Percentiles rank a stretch among this genome's conserved stretches.
phyloP scores from a whole-genome alignment of 2,797 vertebrate genomes.

The Trachurus trachurus region DNA sequence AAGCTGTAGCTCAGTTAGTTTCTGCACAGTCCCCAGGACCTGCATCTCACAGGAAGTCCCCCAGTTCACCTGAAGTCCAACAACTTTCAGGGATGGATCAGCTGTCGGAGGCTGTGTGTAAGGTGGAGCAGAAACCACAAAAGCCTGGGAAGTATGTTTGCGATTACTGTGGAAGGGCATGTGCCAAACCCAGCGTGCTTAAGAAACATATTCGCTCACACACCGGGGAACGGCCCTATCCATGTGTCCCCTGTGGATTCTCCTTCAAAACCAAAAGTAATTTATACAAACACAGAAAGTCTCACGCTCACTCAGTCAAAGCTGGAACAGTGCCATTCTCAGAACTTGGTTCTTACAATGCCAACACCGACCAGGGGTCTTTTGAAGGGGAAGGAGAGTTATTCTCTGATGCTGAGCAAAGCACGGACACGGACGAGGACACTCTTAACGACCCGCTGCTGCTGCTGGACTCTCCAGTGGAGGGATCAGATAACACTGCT shows the following conservation, averaged over 20 bases:
- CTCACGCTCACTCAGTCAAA: conserved; percentile 98
- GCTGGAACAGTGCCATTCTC: conserved; percentile 94
- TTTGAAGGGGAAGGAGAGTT: conserved; percentile 94
- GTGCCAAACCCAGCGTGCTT: conserved; percentile 99
- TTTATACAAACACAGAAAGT: conserved; percentile 99
- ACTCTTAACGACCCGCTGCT: conserved; percentile 88
- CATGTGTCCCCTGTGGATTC: conserved; percentile 97
- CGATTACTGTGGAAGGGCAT: conserved; percentile 98
- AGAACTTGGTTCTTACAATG: conserved; percentile 90
- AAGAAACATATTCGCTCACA: conserved; percentile 99
- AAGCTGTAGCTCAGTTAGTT: conserved; percentile 47
- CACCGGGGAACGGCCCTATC: conserved; percentile 97
- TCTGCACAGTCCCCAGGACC: conserved; percentile 82
- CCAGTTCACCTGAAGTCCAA: conserved; percentile 88
- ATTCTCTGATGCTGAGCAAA: conserved; percentile 97
- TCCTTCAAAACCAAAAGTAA: conserved; percentile 99
- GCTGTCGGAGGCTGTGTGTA: conserved; percentile 88
- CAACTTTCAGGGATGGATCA: conserved; percentile 92
- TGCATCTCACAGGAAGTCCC: conserved; percentile 90
- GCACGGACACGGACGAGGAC: conserved; percentile 98
- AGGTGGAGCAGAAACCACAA: conserved; percentile 95
- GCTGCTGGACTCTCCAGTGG: conserved; percentile 81
- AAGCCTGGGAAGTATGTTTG: conserved; percentile 98
- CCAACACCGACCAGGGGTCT: conserved; percentile 91
- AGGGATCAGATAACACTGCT: conserved; percentile 83